phyloP scores from a whole-genome alignment of 2,888 invertebrate genomes.

The Trissoscelio sp. region DNA sequence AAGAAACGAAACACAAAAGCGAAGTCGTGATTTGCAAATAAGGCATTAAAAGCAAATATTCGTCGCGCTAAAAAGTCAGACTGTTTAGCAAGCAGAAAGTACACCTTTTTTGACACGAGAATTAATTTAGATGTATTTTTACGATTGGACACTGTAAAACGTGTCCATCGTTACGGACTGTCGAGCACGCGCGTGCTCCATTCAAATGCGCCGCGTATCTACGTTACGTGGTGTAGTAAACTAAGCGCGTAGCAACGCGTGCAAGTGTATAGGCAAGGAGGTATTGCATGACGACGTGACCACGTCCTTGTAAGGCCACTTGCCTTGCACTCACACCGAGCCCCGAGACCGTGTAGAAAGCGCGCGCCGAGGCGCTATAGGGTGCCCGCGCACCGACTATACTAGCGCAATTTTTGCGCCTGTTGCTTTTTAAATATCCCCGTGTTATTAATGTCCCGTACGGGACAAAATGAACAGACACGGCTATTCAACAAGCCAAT shows the following conservation, averaged over 20 bases:
- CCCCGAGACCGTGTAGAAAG: conserved; percentile 68
- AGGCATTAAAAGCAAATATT: not conserved
- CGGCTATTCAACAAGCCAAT: no score
- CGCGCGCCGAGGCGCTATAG: conserved; percentile 22
- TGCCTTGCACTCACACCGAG: conserved; percentile 76
- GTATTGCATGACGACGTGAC: conserved; percentile 70
- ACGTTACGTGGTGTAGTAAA: conserved; percentile 58
- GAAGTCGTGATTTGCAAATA: conserved; percentile 16
- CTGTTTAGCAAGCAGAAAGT: no score
- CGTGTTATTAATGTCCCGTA: conserved; percentile 7
- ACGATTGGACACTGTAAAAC: conserved; percentile 29
- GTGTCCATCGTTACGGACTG: conserved; percentile 63
- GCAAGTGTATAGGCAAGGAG: conserved; percentile 60
- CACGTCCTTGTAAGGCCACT: conserved; percentile 83
- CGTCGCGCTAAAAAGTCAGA: not conserved
- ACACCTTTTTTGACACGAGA: conserved; percentile 1
- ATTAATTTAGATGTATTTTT: conserved; percentile 39
- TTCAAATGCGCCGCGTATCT: conserved; percentile 68
- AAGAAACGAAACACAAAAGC: conserved; percentile 11
- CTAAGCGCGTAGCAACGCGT: conserved; percentile 50
- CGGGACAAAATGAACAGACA: not conserved
- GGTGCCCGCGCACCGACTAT: conserved; percentile 6
- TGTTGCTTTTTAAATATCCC: conserved; percentile 21
- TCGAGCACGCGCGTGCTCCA: conserved; percentile 70
- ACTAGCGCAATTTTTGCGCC: conserved; percentile 34